Percentiles rank a stretch among this genome's conserved stretches.
These are phyloP conservation scores for Ips nitidus DNA, from an alignment of 1,140 invertebrate genomes.

Conservation along the genomic window DNA sequence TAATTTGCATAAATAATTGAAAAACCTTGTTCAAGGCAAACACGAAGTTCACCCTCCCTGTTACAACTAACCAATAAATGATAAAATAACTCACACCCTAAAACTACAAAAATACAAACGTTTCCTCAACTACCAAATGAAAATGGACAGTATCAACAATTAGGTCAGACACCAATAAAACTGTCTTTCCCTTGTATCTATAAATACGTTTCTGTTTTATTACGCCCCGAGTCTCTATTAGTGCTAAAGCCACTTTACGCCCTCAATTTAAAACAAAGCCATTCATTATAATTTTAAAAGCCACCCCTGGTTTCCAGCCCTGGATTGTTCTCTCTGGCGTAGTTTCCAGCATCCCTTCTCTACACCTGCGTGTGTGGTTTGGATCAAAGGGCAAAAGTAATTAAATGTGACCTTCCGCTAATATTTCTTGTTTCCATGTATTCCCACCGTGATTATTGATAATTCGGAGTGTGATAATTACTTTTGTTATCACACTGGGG, in stretches of 20 bases:
- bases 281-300: slow-evolving; percentile 22
- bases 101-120: no score
- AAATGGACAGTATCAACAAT: no score
- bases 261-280: slow-evolving; percentile 17
- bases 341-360: slow-evolving; percentile 5
- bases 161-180: not conserved
- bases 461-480: not conserved
- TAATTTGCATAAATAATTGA: no score
- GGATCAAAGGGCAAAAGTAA: slow-evolving; percentile 10
- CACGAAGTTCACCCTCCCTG: no score
- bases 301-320: not conserved
- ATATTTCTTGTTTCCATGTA: slow-evolving; percentile 4
- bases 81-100: no score
- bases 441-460: not conserved
- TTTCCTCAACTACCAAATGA: no score
- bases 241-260: slow-evolving; percentile 11
- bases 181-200: not conserved
- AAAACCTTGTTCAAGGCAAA: no score
- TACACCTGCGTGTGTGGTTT: slow-evolving; percentile 7
- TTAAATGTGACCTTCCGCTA: slow-evolving; percentile 14
- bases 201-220: slow-evolving; percentile 2
- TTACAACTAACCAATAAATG: no score
- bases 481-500: no score
- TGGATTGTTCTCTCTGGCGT: slow-evolving; percentile 16
- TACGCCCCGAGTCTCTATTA: slow-evolving; percentile 6